These are phyloP conservation scores for Aurelia sp. DNA, from an alignment of 30 jellyfish, hydroid and myxozoan species.

Conservation along the genomic window DNA sequence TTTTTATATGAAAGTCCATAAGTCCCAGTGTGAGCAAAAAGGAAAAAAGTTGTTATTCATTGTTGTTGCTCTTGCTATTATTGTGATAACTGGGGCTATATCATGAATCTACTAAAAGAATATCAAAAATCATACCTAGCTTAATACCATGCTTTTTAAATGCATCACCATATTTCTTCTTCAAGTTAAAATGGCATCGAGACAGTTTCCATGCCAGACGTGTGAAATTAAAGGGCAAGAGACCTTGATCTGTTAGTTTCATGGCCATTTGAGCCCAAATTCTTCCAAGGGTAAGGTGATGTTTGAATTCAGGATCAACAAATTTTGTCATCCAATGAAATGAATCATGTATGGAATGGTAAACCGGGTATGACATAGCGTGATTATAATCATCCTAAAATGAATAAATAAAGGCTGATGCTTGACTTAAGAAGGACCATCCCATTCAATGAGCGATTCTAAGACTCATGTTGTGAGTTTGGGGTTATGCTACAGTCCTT, in stretches of 20 bases:
- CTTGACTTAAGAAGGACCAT: no score
- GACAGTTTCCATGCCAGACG: slow-evolving; percentile 55
- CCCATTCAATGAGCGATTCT: no score
- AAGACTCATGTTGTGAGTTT: no score
- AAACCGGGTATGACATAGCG: slow-evolving; percentile 71
- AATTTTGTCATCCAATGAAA: slow-evolving; percentile 66
- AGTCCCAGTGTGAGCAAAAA: no score
- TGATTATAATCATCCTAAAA: slow-evolving; percentile 58
- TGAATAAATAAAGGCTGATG: no score
- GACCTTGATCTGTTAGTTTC: slow-evolving; percentile 42
- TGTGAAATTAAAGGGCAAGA: slow-evolving; percentile 75
- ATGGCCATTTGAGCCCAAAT: slow-evolving; percentile 64
- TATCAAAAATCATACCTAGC: slow-evolving; percentile 18
- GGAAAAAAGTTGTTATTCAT: no score
- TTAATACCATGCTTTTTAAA: slow-evolving; percentile 23
- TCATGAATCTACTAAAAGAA: no score
- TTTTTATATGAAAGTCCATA: no score
- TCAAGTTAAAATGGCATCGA: slow-evolving; percentile 36
- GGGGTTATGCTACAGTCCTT: no score
- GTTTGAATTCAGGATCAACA: slow-evolving; percentile 70
- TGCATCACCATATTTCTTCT: slow-evolving; percentile 25
- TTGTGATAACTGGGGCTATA: no score
- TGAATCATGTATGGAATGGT: slow-evolving; percentile 82
- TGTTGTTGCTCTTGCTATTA: no score
- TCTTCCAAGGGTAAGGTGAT: slow-evolving; percentile 70